Evolutionary conservation across 2,797 vertebrate genomes (phyloP), one percentile per base, ranked within the genome.

Genomic region (Cossypha polioptera): DNA sequence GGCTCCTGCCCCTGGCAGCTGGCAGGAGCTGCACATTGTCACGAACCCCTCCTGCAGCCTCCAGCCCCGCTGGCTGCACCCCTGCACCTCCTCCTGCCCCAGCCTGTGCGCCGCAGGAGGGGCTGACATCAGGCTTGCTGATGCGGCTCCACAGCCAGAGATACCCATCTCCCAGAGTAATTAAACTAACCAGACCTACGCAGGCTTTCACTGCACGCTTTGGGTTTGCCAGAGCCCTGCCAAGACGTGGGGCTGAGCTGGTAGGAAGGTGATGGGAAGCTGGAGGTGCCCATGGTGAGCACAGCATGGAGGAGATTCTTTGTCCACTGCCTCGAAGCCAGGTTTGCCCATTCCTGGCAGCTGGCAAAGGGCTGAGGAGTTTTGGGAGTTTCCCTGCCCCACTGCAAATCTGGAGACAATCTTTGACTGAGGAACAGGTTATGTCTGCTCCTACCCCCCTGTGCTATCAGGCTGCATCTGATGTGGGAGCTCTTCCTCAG

Each of bases 31-130:
- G 73, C 2, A 3, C 72, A 26, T 66, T 11, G 4, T 8, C 8
- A 1, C 7, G 2, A 55, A 66, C 9, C 90, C 76, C 76, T 80
- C n/a, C 35, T 78, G 90, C 16, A 67, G 94, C 80, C 65, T 29
- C 35, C 96, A 96, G 86, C 96, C 94, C 35, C 5, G 25, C 67
- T 24, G 25, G 42, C 85, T 61, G 51, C 6, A 13, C 13, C 16
- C 81, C 86, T 14, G 78, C 8, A 5, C 76, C 9, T 63, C 83
- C 73, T 97, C 96, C 91, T 98, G 97, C 94, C 90, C 77, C 45
- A 88, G 95, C 97, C 95, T 98, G 96, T 92, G 83, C 87, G 94
- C 95, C 58, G 42, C 90, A 91, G 97, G 96, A 97, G 88, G 88
- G 90, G 94, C 95, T 96, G 95, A 94, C 93, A 96, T 92, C 94